A percentile compares a stretch with the other conserved stretches of the same genome.
These are phyloP conservation scores for Schizopygopsis malacanthus DNA, from an alignment of 2,797 vertebrate species.

Conservation along the genomic window DNA sequence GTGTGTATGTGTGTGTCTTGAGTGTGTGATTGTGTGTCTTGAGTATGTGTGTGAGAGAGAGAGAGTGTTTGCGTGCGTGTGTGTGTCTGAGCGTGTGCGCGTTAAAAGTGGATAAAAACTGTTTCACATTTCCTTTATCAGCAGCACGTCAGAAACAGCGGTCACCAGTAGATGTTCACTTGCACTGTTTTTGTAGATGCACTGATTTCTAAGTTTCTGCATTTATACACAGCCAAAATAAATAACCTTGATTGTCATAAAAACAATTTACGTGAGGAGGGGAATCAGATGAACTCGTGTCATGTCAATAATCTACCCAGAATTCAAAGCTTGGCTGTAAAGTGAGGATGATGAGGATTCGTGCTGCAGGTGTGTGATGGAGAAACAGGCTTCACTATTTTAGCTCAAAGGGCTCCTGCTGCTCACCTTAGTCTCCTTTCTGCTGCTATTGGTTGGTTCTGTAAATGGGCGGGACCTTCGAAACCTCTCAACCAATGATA, in stretches of 20 bases:
- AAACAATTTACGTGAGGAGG: not conserved
- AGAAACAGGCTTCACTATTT: not conserved
- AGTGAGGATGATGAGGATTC: not conserved
- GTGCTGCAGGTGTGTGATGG: not conserved
- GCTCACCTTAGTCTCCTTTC: not conserved
- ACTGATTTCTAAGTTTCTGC: not conserved
- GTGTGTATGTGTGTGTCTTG: too few species aligned
- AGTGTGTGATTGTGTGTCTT: too few species aligned
- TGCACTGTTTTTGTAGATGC: not conserved
- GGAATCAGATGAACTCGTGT: not conserved
- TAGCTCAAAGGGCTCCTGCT: slow-evolving; percentile 28
- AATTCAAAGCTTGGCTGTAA: not conserved
- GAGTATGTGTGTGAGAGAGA: too few species aligned
- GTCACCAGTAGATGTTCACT: not conserved
- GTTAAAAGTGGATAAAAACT: not conserved
- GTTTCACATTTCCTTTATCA: not conserved
- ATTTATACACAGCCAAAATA: not conserved
- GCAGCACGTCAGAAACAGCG: not conserved
- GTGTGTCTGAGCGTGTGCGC: too few species aligned
- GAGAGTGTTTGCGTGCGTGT: too few species aligned
- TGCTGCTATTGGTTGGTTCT: slow-evolving; percentile 40
- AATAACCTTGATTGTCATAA: not conserved
- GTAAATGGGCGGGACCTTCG: not conserved
- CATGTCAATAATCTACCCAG: not conserved
- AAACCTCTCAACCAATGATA: slow-evolving; percentile 15